Conservation (phyloP, 1,140 invertebrate genomes). For the Anoplophora glabripennis region DNA sequence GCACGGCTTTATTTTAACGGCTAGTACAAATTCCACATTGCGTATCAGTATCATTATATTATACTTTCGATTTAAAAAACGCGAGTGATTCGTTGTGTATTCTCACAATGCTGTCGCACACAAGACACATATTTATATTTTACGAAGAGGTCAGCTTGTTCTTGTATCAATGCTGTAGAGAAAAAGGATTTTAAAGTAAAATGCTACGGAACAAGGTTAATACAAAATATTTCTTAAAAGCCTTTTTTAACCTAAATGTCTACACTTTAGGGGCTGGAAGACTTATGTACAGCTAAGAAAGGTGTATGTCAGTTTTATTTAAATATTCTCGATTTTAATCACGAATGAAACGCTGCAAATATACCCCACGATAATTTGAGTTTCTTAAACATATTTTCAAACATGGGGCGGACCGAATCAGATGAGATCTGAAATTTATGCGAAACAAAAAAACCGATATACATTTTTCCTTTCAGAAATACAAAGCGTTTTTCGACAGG, state of each 20-base stretch:
- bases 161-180: constrained; percentile 46
- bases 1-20: constrained; percentile 38
- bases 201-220: neutral
- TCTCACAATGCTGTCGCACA: constrained; percentile 33
- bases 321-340: too few species aligned
- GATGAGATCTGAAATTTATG: too few species aligned
- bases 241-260: too few species aligned
- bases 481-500: too few species aligned
- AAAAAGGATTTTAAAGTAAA: constrained; percentile 42
- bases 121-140: constrained; percentile 45
- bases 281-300: neutral
- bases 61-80: constrained; percentile 30
- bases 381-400: too few species aligned
- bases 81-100: constrained; percentile 21
- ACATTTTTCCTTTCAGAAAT: too few species aligned
- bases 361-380: too few species aligned
- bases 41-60: constrained; percentile 6
- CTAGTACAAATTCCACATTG: constrained; percentile 24
- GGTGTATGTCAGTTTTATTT: neutral
- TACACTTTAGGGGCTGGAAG: too few species aligned
- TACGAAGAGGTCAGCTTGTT: constrained; percentile 38
- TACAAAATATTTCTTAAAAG: too few species aligned
- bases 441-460: too few species aligned
- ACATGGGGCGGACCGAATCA: too few species aligned
- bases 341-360: too few species aligned